Evolutionary conservation across 2,113 vertebrate species (phyloP), one percentile per base, ranked within the genome.

Genomic region (Megaptera novaeangliae): DNA sequence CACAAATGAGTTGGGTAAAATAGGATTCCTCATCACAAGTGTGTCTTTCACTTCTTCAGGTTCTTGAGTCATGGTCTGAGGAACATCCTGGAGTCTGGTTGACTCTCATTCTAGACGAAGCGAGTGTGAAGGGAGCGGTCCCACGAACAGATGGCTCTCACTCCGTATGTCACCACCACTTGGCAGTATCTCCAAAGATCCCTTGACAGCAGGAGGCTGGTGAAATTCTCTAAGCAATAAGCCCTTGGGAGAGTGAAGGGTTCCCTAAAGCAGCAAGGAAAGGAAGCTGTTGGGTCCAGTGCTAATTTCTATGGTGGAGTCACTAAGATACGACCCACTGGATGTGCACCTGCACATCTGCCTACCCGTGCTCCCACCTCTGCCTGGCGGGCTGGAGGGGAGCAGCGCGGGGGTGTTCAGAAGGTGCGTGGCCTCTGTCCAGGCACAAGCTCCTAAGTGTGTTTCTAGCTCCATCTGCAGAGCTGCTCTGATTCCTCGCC

Each of bases 31-130:
- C 27, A 82, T 27, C 68, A 57, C 20, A 29, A 39, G 23, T 8
- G 0, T 23, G 41, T 57, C 66, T 86, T 85, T 87, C 41, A 71
- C 10, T 57, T 44, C 59, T 55, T 86, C 1, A 0, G 20, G 3
- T 57, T 57, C 66, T 81, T 39, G 25, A n/a, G 14, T 90, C 57
- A 75, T 7, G 31, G 20, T 87, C 55, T 36, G 29, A 74, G 71
- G 93, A 81, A 39, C 23, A 36, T 13, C 59, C 85, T 49, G 13
- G 80, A 75, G 8, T 75, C 66, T 23, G n/a, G n/a, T 46, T 46
- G 41, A 80, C 9, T 64, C 49, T 77, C 27, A 39, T 63, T 85
- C 72, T 46, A 69, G 83, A n/a, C 34, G 46, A 78, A 93, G 72
- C 41, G 39, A n/a, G 25, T 18, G 39, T 23, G 25, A 89, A 84